A percentile compares a stretch with the other conserved stretches of the same genome.
phyloP scores from a whole-genome alignment of 2,113 vertebrate genomes.

The Clarias macrocephalus region DNA sequence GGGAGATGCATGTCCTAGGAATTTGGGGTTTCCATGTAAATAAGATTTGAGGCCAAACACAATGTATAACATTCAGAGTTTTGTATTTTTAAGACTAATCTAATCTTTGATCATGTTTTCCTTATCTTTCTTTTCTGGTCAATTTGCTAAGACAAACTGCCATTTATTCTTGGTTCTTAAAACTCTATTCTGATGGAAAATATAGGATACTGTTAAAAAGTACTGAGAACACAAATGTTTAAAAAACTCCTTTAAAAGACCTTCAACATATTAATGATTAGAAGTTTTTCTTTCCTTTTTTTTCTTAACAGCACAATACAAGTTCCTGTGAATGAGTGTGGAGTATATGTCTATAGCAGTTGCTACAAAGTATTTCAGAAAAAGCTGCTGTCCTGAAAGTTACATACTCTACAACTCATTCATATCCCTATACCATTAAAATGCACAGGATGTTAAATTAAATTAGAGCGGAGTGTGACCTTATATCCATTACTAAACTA shows the following conservation, averaged over 20 bases:
- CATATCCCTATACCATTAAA: background rate
- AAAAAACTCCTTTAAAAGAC: background rate
- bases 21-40: slow-evolving; percentile 51
- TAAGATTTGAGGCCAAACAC: background rate
- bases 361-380: background rate
- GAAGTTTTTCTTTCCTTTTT: background rate
- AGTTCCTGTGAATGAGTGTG: background rate
- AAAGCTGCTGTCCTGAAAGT: background rate
- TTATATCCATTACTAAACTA: background rate
- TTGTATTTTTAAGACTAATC: background rate
- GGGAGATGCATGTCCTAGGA: slow-evolving; percentile 34
- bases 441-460: background rate
- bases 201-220: background rate
- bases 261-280: background rate
- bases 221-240: background rate
- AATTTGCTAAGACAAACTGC: background rate
- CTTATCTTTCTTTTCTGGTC: too few relatives aligned
- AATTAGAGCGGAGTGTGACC: background rate
- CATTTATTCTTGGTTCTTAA: background rate
- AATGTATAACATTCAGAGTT: background rate
- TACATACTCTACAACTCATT: background rate
- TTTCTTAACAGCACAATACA: background rate
- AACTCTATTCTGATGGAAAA: background rate
- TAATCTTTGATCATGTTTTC: background rate
- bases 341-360: background rate